Conservation (phyloP, 53 echinoderm and acorn worm species). For the Actinopyga echinites region DNA sequence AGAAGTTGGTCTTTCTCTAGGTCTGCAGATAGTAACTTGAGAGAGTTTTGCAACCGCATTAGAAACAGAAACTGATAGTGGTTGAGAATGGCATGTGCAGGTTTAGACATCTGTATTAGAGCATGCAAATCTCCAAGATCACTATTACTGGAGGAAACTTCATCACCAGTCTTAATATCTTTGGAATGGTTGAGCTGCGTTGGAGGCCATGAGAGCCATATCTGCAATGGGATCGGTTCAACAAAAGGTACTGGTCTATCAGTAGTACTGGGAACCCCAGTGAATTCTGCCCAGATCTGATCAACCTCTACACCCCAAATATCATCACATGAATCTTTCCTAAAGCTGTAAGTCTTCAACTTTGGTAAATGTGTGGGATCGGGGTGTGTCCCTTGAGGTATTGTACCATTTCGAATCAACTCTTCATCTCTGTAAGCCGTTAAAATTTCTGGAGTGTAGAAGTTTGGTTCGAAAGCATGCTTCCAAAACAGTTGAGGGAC, state of each 20-base stretch:
- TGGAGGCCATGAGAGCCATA: slow-evolving; percentile 61
- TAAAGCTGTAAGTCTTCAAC: slow-evolving; percentile 79
- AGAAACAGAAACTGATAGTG: slow-evolving; percentile 95
- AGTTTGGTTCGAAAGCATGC: slow-evolving; percentile 83
- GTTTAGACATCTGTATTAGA: slow-evolving; percentile 66
- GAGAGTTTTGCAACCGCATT: slow-evolving; percentile 82
- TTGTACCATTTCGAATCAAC: not conserved
- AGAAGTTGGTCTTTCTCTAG: slow-evolving; percentile 80
- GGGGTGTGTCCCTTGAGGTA: not conserved
- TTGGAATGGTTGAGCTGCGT: not conserved
- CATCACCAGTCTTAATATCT: not conserved
- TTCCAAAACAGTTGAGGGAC: slow-evolving; percentile 82
- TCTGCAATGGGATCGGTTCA: slow-evolving; percentile 74
- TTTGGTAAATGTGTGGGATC: not conserved
- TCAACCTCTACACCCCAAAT: slow-evolving; percentile 89
- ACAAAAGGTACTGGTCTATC: slow-evolving; percentile 89
- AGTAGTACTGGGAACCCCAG: slow-evolving; percentile 64
- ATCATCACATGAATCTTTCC: slow-evolving; percentile 73
- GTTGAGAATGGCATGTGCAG: slow-evolving; percentile 68
- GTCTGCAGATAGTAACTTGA: slow-evolving; percentile 63
- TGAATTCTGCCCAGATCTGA: slow-evolving; percentile 92
- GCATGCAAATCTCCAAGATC: slow-evolving; percentile 73
- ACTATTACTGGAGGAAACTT: not conserved
- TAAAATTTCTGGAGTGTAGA: slow-evolving; percentile 56
- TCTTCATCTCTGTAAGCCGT: slow-evolving; percentile 1